Percentiles rank a stretch among this genome's conserved stretches.
Evolutionary conservation across 2,113 vertebrate genomes (phyloP).

Genomic region (Polypterus senegalus): DNA sequence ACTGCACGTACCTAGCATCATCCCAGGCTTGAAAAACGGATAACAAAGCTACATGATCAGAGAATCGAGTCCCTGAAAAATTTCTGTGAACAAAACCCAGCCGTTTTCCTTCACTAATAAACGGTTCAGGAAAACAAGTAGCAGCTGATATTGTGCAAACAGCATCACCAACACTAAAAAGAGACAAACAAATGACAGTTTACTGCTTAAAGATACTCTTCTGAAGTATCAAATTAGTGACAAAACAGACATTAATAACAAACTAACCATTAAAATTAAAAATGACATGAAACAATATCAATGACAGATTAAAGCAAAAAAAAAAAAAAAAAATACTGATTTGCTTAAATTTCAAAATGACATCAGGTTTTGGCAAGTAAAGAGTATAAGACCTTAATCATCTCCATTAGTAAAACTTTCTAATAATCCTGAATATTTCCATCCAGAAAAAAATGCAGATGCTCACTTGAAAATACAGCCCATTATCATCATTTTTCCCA

Average conservation of each 20-base stretch:
- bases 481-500: conserved; percentile 98
- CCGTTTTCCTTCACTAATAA: conserved; percentile 82
- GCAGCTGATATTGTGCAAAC: conserved; percentile 86
- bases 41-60: conserved; percentile 84
- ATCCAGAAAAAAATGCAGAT: conserved; percentile 7
- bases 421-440: no score
- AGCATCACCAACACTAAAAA: conserved; percentile 79
- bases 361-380: no score
- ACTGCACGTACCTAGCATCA: conserved; percentile 63
- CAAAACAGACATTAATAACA: not conserved
- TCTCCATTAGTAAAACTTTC: no score
- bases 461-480: conserved; percentile 91
- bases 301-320: no score
- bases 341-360: no score
- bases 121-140: conserved; percentile 85
- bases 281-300: no score
- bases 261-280: not conserved
- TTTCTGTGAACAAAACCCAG: conserved; percentile 84
- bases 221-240: not conserved
- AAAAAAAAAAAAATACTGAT: no score
- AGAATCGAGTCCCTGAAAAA: conserved; percentile 79
- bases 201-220: conserved; percentile 1
- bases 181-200: conserved; percentile 2
- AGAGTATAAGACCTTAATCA: no score
- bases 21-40: conserved; percentile 93